Percentiles rank a stretch among this genome's conserved stretches.
phyloP scores from a whole-genome alignment of 2,888 invertebrate species.

The Blera fallax region DNA sequence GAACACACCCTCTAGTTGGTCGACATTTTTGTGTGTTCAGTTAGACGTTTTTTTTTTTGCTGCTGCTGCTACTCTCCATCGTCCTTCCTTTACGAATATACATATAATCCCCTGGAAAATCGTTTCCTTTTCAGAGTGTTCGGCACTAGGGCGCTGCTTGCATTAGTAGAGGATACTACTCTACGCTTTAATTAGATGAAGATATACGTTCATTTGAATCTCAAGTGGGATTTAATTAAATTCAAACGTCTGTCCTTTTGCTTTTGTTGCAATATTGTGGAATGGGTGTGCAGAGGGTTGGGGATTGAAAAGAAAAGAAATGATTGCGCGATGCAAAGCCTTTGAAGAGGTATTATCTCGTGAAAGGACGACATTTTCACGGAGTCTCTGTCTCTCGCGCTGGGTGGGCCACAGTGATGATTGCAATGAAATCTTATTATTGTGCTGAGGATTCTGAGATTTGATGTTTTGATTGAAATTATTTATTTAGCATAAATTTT shows the following conservation, averaged over 20 bases:
- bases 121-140: constrained; percentile 46
- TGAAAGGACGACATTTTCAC: constrained; percentile 1
- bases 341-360: constrained; percentile 36
- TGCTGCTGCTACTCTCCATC: background rate
- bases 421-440: constrained; percentile 66
- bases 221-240: constrained; percentile 73
- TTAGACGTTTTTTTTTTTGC: background rate
- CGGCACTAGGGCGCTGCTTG: constrained; percentile 17
- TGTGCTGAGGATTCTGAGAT: constrained; percentile 40
- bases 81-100: constrained; percentile 18
- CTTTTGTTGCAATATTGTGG: constrained; percentile 45
- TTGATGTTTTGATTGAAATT: constrained; percentile 65
- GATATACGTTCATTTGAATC: constrained; percentile 72
- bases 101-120: constrained; percentile 58
- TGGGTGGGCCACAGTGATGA: constrained; percentile 20
- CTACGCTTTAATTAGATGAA: constrained; percentile 69
- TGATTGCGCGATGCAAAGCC: constrained; percentile 50
- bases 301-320: constrained; percentile 14
- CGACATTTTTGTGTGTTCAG: constrained; percentile 17
- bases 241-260: constrained; percentile 69
- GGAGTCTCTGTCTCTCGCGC: background rate
- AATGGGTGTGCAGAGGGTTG: background rate
- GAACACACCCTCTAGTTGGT: constrained; percentile 39
- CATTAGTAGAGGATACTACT: constrained; percentile 33
- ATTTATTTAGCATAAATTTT: constrained; percentile 61